phyloP scores from a whole-genome alignment of 2,888 invertebrate genomes.

The Callosobruchus maculatus region DNA sequence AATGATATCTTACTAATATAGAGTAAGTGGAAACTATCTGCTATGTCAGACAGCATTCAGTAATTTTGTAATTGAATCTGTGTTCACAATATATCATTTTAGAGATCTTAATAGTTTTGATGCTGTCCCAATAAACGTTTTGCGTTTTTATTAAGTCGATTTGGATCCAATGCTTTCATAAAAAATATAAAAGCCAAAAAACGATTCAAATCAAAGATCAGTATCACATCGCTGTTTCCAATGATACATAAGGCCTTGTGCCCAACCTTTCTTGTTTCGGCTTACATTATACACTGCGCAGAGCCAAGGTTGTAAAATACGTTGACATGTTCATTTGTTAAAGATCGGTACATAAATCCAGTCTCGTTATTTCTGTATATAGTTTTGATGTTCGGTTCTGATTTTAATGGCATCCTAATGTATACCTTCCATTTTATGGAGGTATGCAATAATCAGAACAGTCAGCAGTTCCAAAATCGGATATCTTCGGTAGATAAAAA shows the following conservation, averaged over 20 bases:
- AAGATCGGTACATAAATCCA: slow-evolving; percentile 8
- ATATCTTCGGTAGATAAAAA: not conserved
- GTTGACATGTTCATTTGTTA: slow-evolving; percentile 30
- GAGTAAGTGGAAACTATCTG: too few relatives aligned
- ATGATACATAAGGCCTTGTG: not conserved
- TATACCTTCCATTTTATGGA: slow-evolving; percentile 24
- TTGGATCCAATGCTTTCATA: too few relatives aligned
- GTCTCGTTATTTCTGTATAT: slow-evolving; percentile 29
- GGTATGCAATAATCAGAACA: not conserved
- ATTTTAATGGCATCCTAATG: slow-evolving; percentile 13
- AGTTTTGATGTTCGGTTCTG: slow-evolving; percentile 25
- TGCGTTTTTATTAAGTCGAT: too few relatives aligned
- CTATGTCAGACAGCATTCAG: too few relatives aligned
- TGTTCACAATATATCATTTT: too few relatives aligned
- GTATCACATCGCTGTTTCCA: not conserved
- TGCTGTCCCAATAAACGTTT: too few relatives aligned
- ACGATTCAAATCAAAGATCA: too few relatives aligned
- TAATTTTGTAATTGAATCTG: too few relatives aligned
- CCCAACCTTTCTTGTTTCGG: not conserved
- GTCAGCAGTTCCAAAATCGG: not conserved
- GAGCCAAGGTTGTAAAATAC: slow-evolving; percentile 22
- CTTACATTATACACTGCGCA: not conserved
- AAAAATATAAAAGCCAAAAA: too few relatives aligned
- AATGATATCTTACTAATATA: too few relatives aligned
- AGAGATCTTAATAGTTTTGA: too few relatives aligned